Conservation (phyloP, 92 coral and sea anemone genomes). For the Pocillopora meandrina region DNA sequence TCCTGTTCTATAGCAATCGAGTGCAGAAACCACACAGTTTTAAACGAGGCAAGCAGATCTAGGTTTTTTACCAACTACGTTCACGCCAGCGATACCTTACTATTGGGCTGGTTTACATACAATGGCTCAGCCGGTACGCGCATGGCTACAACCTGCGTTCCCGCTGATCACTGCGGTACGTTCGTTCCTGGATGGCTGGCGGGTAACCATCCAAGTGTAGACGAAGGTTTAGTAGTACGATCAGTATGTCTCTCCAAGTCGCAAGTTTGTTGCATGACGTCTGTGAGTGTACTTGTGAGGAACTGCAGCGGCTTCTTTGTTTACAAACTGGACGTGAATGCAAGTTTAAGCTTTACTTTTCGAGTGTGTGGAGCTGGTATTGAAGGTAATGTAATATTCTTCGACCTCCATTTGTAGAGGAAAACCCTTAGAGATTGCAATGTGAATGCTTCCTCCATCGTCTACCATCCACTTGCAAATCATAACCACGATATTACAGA, state of each 20-base stretch:
- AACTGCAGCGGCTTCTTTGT: slow-evolving; percentile 47
- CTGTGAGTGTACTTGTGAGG: slow-evolving; percentile 28
- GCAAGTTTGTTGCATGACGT: background rate
- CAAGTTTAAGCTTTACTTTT: background rate
- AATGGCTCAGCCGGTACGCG: slow-evolving; percentile 35
- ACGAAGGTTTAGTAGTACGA: slow-evolving; percentile 39
- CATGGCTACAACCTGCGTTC: slow-evolving; percentile 47
- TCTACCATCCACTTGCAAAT: too few relatives aligned
- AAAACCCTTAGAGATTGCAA: too few relatives aligned
- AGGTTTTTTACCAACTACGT: slow-evolving; percentile 4
- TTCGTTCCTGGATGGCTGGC: slow-evolving; percentile 40
- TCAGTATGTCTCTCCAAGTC: slow-evolving; percentile 9
- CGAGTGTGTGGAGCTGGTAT: slow-evolving; percentile 37
- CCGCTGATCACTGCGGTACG: slow-evolving; percentile 32
- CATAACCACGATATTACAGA: too few relatives aligned
- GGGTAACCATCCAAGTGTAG: slow-evolving; percentile 34
- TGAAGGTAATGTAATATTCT: slow-evolving; percentile 2
- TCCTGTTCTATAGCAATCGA: slow-evolving; percentile 1
- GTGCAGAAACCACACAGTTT: slow-evolving; percentile 25
- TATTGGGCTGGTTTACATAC: slow-evolving; percentile 26
- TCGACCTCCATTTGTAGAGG: too few relatives aligned
- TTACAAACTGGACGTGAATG: slow-evolving; percentile 14
- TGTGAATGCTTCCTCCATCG: too few relatives aligned
- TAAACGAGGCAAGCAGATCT: slow-evolving; percentile 24
- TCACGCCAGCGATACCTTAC: background rate